phyloP scores from a whole-genome alignment of 2,888 invertebrate genomes.

The Drosophila kanekoi region DNA sequence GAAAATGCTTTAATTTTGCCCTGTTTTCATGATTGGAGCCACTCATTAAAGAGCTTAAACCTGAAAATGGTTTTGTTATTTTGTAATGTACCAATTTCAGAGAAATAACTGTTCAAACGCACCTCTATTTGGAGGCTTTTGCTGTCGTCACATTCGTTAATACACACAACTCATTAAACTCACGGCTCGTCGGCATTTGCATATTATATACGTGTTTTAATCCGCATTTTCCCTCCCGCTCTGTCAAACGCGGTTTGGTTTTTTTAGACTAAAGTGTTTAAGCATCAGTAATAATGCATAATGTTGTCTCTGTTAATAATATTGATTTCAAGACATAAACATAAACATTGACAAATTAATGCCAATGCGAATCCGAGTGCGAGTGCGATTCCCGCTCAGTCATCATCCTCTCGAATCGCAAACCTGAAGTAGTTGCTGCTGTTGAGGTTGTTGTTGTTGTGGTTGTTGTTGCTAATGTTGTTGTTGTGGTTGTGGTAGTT shows the following conservation, averaged over 20 bases:
- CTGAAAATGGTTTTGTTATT: too few species aligned
- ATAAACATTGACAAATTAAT: conserved; percentile 79
- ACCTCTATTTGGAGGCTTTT: conserved; percentile 47
- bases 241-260: conserved; percentile 17
- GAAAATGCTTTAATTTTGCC: too few species aligned
- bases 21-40: too few species aligned
- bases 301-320: conserved; percentile 57
- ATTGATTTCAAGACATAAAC: conserved; percentile 67
- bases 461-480: neutral
- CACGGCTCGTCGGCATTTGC: conserved; percentile 57
- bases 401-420: conserved; percentile 57
- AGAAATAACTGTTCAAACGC: conserved; percentile 27
- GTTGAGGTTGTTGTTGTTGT: conserved; percentile 6
- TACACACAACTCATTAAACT: conserved; percentile 59
- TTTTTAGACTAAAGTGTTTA: conserved; percentile 39
- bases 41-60: too few species aligned
- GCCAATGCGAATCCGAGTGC: conserved; percentile 41
- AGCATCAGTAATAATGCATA: conserved; percentile 69
- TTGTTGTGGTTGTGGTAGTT: conserved; percentile 5
- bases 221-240: conserved; percentile 24
- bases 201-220: conserved; percentile 58
- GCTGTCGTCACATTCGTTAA: conserved; percentile 55
- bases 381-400: conserved; percentile 35
- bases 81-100: too few species aligned
- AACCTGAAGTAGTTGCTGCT: conserved; percentile 51